Percentiles rank a stretch among this genome's conserved stretches.
These are phyloP conservation scores for Oenanthe oenanthe DNA, from an alignment of 2,113 vertebrate genomes.

Conservation along the genomic window DNA sequence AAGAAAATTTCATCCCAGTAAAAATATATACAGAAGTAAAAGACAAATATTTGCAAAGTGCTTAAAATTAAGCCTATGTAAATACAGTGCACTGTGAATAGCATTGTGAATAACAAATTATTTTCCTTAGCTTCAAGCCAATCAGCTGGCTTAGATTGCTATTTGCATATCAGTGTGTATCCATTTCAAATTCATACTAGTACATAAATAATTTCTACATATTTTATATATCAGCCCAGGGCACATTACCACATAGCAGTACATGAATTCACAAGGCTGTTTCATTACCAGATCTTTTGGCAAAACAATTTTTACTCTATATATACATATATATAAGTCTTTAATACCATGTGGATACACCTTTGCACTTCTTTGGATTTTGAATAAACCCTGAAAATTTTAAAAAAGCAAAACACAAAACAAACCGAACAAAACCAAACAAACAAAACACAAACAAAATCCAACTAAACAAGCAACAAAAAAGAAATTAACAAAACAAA, in stretches of 20 bases:
- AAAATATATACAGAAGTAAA: not conserved
- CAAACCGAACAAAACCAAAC: not conserved
- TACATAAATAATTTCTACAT: not conserved
- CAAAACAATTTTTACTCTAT: not conserved
- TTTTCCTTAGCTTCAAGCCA: not conserved
- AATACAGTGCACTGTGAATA: not conserved
- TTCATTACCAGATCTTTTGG: not conserved
- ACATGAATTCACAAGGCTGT: not conserved
- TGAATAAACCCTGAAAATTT: not conserved
- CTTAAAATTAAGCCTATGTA: not conserved
- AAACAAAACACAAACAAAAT: not conserved
- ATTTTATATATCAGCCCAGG: not conserved
- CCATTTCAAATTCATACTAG: not conserved
- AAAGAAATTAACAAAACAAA: not conserved
- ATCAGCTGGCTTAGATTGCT: not conserved
- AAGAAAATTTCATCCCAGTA: not conserved
- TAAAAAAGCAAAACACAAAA: not conserved
- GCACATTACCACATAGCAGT: not conserved
- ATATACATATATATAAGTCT: not conserved
- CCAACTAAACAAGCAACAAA: not conserved
- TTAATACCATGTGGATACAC: not conserved
- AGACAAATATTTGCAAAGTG: slow-evolving; percentile 1
- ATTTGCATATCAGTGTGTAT: not conserved
- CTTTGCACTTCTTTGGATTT: not conserved
- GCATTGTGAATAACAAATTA: not conserved